Base-by-base conservation (phyloP, 2,888 invertebrate species). In the Azorinus chamasolen region DNA sequence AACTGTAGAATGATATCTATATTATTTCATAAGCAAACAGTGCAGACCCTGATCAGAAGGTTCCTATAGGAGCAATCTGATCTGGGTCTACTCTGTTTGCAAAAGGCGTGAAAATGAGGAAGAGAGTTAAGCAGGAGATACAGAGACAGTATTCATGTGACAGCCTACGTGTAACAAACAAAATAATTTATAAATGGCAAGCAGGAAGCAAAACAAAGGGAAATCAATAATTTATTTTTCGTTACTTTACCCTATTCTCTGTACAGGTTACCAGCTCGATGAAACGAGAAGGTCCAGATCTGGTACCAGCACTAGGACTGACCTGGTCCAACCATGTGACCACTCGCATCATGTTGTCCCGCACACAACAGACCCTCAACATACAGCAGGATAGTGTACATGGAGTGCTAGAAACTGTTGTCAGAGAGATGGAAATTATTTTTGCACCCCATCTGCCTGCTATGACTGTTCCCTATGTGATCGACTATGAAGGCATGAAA, bases 301-400 rank as follows among this genome's bases (percentile, higher is more conserved):
- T 88, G 22, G 93, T 94, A 24, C 95, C 96, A 2, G 94, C 95
- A 54, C 92, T 96, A 70, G 96, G 96, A 0, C 88, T 95, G 43
- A 94, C 95, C 5, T 96, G 96, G 96, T 94, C 95, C 6, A 95
- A 95, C 90, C 92, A 95, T 55, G 94, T 96, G 2, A 95, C 95
- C 0, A 95, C 94, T 8, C 93, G 95, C 37, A 93, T 96, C 70
- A 92, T 94, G 87, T 91, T 95, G 63, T 85, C 89, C n/a, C 87
- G 92, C 39, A 85, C 85, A 45, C 77, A 68, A 20, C 76, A 70
- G 43, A 63, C 68, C 39, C 51, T 84, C 8, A 68, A 55, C 1
- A 74, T 84, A 18, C 78, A 82, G 27, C 77, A 77, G 63, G 76
- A 70, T 12, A 73, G 73, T 70, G 74, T 71, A 14, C 70, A 66